phyloP scores from a whole-genome alignment of 2,113 vertebrate genomes.

The Phaetusa simplex region DNA sequence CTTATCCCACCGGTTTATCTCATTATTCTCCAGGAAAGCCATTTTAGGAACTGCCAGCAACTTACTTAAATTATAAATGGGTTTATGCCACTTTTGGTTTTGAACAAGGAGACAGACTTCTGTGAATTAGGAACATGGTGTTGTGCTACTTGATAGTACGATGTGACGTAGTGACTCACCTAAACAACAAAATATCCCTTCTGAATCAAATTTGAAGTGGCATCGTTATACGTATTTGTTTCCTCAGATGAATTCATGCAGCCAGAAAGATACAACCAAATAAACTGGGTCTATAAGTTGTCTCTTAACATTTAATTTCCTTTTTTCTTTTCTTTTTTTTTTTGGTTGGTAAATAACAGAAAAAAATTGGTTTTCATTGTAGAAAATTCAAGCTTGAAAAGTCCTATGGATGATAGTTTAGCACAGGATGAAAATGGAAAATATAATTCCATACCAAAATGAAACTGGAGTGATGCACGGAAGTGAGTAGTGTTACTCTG shows the following conservation, averaged over 20 bases:
- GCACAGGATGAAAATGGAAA: background rate
- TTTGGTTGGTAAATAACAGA: background rate
- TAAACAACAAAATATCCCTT: background rate
- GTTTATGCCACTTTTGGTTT: constrained; percentile 40
- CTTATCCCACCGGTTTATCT: background rate
- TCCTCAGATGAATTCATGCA: background rate
- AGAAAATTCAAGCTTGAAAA: background rate
- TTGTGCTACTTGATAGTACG: background rate
- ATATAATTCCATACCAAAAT: background rate
- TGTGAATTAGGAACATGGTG: background rate
- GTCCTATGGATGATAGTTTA: background rate
- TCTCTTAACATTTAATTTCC: background rate
- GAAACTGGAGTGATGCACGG: background rate
- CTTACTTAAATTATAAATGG: constrained; percentile 45
- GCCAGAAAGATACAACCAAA: background rate
- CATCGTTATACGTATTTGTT: background rate
- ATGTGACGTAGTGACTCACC: background rate
- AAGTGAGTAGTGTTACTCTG: background rate
- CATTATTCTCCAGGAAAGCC: constrained; percentile 19
- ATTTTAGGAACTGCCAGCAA: constrained; percentile 30
- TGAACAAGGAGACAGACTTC: background rate
- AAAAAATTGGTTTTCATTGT: background rate
- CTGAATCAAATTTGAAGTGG: constrained; percentile 2
- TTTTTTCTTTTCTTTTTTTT: background rate
- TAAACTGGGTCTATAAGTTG: background rate